Evolutionary conservation across 2,888 invertebrate species (phyloP).

Genomic region (Hydropsyche betteni): DNA sequence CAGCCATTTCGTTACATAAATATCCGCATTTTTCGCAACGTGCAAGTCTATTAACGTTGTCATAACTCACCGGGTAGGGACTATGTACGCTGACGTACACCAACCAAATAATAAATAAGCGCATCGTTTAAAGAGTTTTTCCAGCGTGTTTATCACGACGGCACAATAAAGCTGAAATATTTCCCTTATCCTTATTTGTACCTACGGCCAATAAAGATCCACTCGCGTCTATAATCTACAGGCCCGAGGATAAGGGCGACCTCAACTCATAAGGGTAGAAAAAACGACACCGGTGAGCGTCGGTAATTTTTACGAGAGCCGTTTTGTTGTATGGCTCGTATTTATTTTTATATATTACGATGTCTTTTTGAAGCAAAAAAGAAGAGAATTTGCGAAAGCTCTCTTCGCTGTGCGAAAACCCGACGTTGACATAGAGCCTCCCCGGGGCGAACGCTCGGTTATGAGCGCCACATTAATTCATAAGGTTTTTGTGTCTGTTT

Average conservation of each 20-base stretch:
- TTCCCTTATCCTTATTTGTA: not conserved
- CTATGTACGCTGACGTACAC: too few species aligned
- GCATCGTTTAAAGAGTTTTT: too few species aligned
- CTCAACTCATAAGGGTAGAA: not conserved
- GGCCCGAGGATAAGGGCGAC: not conserved
- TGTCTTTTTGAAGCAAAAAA: not conserved
- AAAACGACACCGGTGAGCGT: not conserved
- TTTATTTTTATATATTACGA: not conserved
- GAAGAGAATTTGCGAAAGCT: not conserved
- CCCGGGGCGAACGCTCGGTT: conserved; percentile 16
- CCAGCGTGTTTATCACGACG: not conserved
- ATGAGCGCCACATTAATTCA: conserved; percentile 20
- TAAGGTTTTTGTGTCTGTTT: too few species aligned
- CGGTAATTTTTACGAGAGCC: conserved; percentile 23
- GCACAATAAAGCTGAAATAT: conserved; percentile 10
- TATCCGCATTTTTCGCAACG: too few species aligned
- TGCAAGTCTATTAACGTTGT: too few species aligned
- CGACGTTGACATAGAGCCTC: conserved; percentile 19
- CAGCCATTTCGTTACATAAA: too few species aligned
- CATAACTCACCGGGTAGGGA: too few species aligned
- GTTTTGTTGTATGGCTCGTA: conserved; percentile 5
- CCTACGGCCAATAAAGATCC: conserved; percentile 2
- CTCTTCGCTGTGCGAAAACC: not conserved
- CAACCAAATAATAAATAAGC: too few species aligned
- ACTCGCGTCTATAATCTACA: conserved; percentile 11